phyloP scores from a whole-genome alignment of 2,113 vertebrate species.

The Numida meleagris region DNA sequence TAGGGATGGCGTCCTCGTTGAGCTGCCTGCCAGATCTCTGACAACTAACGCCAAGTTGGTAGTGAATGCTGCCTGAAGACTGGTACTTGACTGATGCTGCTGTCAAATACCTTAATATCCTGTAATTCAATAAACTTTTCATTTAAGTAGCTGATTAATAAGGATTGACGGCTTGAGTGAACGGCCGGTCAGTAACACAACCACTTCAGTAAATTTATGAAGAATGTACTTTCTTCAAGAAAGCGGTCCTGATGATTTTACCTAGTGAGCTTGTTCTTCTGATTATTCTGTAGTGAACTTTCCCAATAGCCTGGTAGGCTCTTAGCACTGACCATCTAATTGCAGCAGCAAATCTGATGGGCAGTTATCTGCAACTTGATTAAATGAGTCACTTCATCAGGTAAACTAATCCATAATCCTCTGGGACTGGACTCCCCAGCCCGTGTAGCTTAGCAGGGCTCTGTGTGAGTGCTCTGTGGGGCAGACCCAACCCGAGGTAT shows the following conservation, averaged over 20 bases:
- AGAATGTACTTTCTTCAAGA: not conserved
- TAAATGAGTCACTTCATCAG: not conserved
- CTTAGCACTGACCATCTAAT: not conserved
- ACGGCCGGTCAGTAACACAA: not conserved
- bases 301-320: not conserved
- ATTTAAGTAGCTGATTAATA: not conserved
- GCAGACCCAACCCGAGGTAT: not conserved
- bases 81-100: not conserved
- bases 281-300: not conserved
- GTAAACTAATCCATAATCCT: not conserved
- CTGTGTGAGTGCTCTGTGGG: not conserved
- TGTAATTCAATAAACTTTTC: not conserved
- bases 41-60: not conserved
- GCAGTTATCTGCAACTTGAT: not conserved
- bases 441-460: not conserved
- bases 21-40: rapidly evolving
- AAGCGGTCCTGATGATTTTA: not conserved
- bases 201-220: not conserved
- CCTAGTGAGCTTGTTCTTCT: not conserved
- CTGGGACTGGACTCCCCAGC: not conserved
- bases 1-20: rapidly evolving
- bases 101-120: not conserved
- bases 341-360: not conserved
- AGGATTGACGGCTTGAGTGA: not conserved
- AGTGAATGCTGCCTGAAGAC: not conserved